A percentile compares a stretch with the other conserved stretches of the same genome.
phyloP scores from a whole-genome alignment of 2,113 vertebrate genomes.

The Alectura lathami region DNA sequence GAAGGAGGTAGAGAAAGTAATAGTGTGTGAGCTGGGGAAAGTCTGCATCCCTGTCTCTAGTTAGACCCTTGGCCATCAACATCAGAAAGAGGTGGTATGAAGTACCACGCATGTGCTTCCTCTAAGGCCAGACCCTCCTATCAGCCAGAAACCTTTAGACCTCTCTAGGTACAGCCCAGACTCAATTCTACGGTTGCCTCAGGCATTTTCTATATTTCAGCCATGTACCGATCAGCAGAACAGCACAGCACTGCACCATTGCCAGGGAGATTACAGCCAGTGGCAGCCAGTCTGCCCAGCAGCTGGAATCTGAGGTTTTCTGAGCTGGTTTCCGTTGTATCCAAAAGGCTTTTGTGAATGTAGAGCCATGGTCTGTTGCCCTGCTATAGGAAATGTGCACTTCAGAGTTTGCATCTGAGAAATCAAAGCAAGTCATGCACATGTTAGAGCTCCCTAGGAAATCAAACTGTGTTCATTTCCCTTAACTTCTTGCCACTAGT shows the following conservation, averaged over 20 bases:
- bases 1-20: neutral
- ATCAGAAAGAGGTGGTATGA: neutral
- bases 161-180: neutral
- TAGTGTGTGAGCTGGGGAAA: neutral
- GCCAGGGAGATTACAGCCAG: neutral
- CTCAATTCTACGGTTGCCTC: neutral
- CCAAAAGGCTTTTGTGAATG: neutral
- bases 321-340: neutral
- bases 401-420: neutral
- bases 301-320: neutral
- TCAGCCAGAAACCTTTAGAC: neutral
- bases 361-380: neutral
- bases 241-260: neutral
- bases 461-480: constrained; percentile 3
- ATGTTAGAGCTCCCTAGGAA: neutral
- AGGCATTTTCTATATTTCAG: neutral
- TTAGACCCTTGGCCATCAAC: neutral
- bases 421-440: neutral
- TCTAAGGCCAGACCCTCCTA: neutral
- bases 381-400: neutral
- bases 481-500: constrained; percentile 1
- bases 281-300: neutral
- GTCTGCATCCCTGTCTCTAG: neutral
- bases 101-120: neutral
- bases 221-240: neutral